Base-by-base conservation (phyloP, 2,888 invertebrate species). In the Helleia helle region DNA sequence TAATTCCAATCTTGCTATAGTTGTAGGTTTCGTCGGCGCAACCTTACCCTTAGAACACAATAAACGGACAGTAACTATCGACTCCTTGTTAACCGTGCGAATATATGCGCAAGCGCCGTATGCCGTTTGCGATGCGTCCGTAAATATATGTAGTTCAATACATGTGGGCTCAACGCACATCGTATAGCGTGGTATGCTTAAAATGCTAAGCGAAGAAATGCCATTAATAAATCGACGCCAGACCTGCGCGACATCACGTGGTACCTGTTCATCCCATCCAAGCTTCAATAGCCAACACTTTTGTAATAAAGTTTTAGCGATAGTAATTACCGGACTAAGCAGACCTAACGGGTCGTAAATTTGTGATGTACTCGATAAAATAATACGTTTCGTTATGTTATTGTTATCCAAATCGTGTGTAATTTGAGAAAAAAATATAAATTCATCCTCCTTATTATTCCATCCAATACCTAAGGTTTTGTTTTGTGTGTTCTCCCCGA, bases 21-120 rank as follows among this genome's bases (percentile, higher is more conserved):
- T 51, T 4, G 42, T 38, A 1, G 52, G 38, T 36, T 54, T 55
- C 1, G 50, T 4, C 0, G 58, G 53, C 1, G 58, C 56, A 1
- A 59, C 51, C 14, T 48, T 50, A 11, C 50, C 36, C 37, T 60
- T 62, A 0, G 56, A 41, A 24, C 44, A 49, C 11, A 59, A 36
- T 8, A 59, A 44, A 1, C 43, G 40, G 1, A 51, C 40, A 3
- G 25, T 36, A 2, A 53, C 37, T n/a, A 11, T 4, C 8, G 30
- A 40, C 3, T 36, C 12, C 3, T 38, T 25, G 17, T 13, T 22
- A 6, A 25, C 15, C 3, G 44, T 43, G 0, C 51, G 47, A 6
- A 56, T 22, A 42, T 57, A 58, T 1, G 49, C 49, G 18, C 54
- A 55, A 1, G 51, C 49, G 4, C 53, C 53, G 11, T 52, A 55